A percentile compares a stretch with the other conserved stretches of the same genome.
Conservation (phyloP, 1,140 invertebrate genomes). For the Leptinotarsa defecta region DNA sequence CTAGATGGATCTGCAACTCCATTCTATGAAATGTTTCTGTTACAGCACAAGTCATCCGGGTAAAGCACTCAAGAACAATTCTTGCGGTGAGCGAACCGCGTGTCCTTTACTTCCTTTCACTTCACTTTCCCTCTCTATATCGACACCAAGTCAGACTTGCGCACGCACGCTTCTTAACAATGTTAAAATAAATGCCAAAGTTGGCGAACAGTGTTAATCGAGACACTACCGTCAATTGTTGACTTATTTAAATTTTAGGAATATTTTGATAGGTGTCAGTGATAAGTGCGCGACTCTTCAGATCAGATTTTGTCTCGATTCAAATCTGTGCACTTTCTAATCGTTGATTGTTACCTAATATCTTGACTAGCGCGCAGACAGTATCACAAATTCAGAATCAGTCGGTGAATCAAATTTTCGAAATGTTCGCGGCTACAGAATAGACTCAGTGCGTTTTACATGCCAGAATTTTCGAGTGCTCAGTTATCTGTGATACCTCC, state of each 20-base stretch:
- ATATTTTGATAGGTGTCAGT: conserved; percentile 10
- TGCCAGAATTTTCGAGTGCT: conserved; percentile 12
- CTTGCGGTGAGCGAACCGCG: conserved; percentile 7
- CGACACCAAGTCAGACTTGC: conserved; percentile 17
- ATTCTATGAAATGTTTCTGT: too few relatives aligned
- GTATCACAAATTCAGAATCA: not conserved
- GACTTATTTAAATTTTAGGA: conserved; percentile 16
- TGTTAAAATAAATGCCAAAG: conserved; percentile 32
- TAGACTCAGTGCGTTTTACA: not conserved
- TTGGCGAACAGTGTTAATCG: conserved; percentile 28
- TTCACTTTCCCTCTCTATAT: conserved; percentile 32
- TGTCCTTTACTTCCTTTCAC: conserved; percentile 31
- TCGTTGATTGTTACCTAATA: conserved; percentile 26
- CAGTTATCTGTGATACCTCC: conserved; percentile 23
- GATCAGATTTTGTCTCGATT: not conserved
- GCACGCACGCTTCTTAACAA: conserved; percentile 22
- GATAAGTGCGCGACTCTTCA: not conserved
- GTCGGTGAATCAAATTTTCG: conserved; percentile 10
- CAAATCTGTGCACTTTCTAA: conserved; percentile 26
- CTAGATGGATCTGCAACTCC: too few relatives aligned
- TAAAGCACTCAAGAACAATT: conserved; percentile 20
- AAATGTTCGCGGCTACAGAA: conserved; percentile 12
- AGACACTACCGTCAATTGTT: conserved; percentile 28
- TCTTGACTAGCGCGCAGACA: not conserved
- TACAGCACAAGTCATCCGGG: not conserved